A percentile compares a stretch with the other conserved stretches of the same genome.
phyloP scores from a whole-genome alignment of 1,140 invertebrate genomes.

The Philaenus spumarius region DNA sequence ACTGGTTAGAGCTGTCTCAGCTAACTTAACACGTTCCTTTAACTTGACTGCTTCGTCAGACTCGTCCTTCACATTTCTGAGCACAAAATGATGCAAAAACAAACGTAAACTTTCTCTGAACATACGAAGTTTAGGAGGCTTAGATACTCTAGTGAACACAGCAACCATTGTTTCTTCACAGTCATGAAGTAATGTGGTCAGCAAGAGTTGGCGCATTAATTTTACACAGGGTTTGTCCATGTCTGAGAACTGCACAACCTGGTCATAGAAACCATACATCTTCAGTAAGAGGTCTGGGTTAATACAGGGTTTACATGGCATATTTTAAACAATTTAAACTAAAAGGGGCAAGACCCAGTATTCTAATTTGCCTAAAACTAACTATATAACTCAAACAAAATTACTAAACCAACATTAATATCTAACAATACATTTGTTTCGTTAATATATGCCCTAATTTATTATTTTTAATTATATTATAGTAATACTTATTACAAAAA shows the following conservation, averaged over 20 bases:
- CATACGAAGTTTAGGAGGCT: slow-evolving; percentile 57
- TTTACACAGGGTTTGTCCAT: slow-evolving; percentile 60
- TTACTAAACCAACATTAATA: too few species aligned
- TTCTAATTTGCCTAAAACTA: too few species aligned
- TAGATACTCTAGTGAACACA: slow-evolving; percentile 59
- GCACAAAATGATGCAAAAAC: slow-evolving; percentile 72
- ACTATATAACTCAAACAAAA: too few species aligned
- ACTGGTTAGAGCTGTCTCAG: slow-evolving; percentile 48
- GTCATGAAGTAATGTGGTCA: slow-evolving; percentile 57
- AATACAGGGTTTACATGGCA: too few species aligned
- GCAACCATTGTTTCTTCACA: slow-evolving; percentile 46
- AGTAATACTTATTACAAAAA: too few species aligned
- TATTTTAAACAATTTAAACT: too few species aligned
- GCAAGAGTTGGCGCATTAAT: slow-evolving; percentile 62
- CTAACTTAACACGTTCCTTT: slow-evolving; percentile 44
- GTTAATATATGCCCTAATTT: too few species aligned
- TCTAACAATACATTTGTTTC: too few species aligned
- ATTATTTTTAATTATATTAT: too few species aligned
- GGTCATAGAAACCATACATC: slow-evolving; percentile 22
- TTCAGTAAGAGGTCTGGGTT: too few species aligned
- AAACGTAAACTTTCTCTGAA: slow-evolving; percentile 68
- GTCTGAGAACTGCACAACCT: slow-evolving; percentile 75
- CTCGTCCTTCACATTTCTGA: slow-evolving; percentile 49
- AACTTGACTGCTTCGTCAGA: slow-evolving; percentile 46
- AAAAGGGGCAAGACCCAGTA: too few species aligned